These are phyloP conservation scores for Prionailurus viverrinus DNA, from an alignment of 2,113 vertebrate genomes.

Conservation along the genomic window DNA sequence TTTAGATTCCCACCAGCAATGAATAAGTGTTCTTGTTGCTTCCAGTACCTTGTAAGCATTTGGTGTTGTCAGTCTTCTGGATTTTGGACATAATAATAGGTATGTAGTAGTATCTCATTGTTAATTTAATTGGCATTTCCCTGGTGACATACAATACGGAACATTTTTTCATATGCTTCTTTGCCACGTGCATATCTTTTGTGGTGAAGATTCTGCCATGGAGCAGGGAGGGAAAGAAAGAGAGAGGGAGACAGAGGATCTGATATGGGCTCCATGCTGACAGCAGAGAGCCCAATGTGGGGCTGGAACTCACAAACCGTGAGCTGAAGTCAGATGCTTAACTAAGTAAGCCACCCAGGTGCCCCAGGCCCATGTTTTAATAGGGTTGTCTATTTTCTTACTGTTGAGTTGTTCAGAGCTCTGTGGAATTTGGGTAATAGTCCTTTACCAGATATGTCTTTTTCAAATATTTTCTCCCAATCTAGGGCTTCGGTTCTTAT, in stretches of 20 bases:
- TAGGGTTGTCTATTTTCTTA: background rate
- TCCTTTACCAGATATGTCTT: background rate
- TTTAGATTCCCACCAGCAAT: background rate
- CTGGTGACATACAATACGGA: background rate
- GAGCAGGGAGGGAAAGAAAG: too few species aligned
- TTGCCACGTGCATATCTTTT: background rate
- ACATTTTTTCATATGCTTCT: background rate
- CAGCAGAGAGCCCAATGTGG: too few species aligned
- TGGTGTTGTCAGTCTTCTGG: background rate
- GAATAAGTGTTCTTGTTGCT: background rate
- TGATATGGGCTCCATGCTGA: too few species aligned
- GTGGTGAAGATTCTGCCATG: background rate
- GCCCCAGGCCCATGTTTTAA: background rate
- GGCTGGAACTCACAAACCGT: too few species aligned
- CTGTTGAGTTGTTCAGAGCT: background rate
- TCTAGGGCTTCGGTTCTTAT: background rate
- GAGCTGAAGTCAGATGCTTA: too few species aligned
- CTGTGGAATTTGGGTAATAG: background rate
- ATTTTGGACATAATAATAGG: background rate
- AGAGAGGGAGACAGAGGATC: too few species aligned
- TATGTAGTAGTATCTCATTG: background rate
- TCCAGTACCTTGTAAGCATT: background rate
- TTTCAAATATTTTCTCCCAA: background rate
- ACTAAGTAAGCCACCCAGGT: too few species aligned
- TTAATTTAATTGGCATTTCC: background rate